Percentiles rank a stretch among this genome's conserved stretches.
Evolutionary conservation across 2,113 vertebrate genomes (phyloP).

Genomic region (Hassar affinis): DNA sequence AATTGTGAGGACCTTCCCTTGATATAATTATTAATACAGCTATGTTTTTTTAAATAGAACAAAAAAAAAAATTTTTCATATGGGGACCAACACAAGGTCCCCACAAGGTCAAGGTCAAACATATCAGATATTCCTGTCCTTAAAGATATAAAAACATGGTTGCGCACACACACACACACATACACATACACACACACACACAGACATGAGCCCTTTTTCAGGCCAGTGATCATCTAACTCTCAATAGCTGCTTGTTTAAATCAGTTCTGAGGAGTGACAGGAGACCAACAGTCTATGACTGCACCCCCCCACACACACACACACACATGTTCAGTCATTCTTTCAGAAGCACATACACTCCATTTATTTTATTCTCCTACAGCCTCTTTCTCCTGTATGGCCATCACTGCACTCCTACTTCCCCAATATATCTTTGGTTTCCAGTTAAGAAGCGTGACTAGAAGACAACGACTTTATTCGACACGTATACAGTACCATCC

Average conservation of each 20-base stretch:
- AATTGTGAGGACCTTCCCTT: too few relatives aligned
- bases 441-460: background rate
- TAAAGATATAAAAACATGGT: too few relatives aligned
- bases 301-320: slow-evolving; percentile 33
- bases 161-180: too few relatives aligned
- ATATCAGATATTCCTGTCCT: too few relatives aligned
- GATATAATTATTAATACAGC: too few relatives aligned
- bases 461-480: background rate
- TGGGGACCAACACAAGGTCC: too few relatives aligned
- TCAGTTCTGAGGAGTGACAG: slow-evolving; percentile 49
- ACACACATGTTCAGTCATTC: slow-evolving; percentile 22
- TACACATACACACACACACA: too few relatives aligned
- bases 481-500: background rate
- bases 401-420: slow-evolving; percentile 9
- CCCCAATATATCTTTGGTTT: background rate
- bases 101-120: too few relatives aligned
- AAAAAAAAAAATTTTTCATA: too few relatives aligned
- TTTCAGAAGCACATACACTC: slow-evolving; percentile 11
- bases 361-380: slow-evolving; percentile 27
- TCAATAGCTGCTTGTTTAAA: slow-evolving; percentile 55
- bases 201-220: slow-evolving; percentile 30
- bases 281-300: slow-evolving; percentile 32
- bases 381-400: slow-evolving; percentile 8
- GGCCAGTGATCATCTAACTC: slow-evolving; percentile 51
- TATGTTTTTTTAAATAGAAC: too few relatives aligned